These are phyloP conservation scores for Epinotia brunnichana DNA, from an alignment of 2,888 invertebrate genomes.

Conservation along the genomic window DNA sequence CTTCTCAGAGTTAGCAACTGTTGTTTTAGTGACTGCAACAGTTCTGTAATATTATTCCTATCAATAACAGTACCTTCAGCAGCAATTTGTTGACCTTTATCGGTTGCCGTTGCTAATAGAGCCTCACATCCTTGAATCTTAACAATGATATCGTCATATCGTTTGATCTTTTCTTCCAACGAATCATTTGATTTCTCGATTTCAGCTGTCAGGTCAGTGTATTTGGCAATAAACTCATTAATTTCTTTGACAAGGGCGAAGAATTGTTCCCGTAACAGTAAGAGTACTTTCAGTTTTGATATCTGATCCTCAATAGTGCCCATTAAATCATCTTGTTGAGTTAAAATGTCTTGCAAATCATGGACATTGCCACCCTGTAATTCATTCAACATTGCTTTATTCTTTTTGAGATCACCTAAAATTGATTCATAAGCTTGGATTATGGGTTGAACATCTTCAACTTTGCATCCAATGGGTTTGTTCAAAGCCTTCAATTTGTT, in stretches of 20 bases:
- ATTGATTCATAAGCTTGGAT: slow-evolving; percentile 91
- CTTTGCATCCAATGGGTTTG: slow-evolving; percentile 93
- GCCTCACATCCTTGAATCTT: slow-evolving; percentile 97
- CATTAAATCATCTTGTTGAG: slow-evolving; percentile 93
- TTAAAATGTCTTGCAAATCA: slow-evolving; percentile 90
- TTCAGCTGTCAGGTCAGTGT: slow-evolving; percentile 92
- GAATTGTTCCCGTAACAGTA: slow-evolving; percentile 94
- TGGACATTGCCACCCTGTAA: slow-evolving; percentile 90
- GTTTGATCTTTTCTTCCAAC: slow-evolving; percentile 93
- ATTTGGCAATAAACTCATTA: slow-evolving; percentile 92
- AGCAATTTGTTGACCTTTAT: slow-evolving; percentile 96
- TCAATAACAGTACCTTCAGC: slow-evolving; percentile 95
- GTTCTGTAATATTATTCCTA: slow-evolving; percentile 93
- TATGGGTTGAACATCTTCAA: slow-evolving; percentile 94
- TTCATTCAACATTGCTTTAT: slow-evolving; percentile 90
- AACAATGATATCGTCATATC: slow-evolving; percentile 92
- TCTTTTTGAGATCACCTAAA: slow-evolving; percentile 89
- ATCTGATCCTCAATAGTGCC: slow-evolving; percentile 93
- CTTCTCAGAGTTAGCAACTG: slow-evolving; percentile 91
- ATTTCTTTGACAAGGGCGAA: slow-evolving; percentile 94
- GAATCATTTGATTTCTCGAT: slow-evolving; percentile 93
- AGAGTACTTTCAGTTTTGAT: slow-evolving; percentile 89
- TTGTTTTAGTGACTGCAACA: slow-evolving; percentile 93
- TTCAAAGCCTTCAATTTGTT: slow-evolving; percentile 91
- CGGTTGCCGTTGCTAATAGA: slow-evolving; percentile 91